Percentiles rank a stretch among this genome's conserved stretches.
Conservation (phyloP, 92 coral and sea anemone genomes). For the Phenganax marumi region DNA sequence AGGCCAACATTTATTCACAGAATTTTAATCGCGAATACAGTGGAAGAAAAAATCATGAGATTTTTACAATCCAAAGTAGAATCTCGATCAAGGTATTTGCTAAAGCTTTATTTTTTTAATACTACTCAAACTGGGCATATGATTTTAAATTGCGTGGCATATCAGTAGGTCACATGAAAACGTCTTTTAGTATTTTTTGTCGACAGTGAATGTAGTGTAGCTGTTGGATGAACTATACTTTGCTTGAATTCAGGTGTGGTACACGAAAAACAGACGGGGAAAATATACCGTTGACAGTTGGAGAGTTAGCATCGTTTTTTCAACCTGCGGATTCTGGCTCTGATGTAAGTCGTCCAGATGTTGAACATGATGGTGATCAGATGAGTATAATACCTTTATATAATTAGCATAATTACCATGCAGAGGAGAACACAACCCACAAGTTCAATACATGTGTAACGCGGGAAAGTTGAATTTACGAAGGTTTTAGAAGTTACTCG, state of each 20-base stretch:
- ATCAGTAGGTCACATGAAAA: no score
- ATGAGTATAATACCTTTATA: no score
- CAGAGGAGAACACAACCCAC: no score
- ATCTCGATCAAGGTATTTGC: conserved; percentile 63
- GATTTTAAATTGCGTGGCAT: no score
- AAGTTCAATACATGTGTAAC: no score
- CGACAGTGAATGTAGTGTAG: no score
- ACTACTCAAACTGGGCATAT: no score
- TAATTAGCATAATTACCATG: no score
- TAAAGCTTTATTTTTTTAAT: neutral
- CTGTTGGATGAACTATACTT: no score
- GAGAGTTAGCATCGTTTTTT: conserved; percentile 34
- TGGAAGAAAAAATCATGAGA: conserved; percentile 84
- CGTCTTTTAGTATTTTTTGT: no score
- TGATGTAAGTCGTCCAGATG: neutral
- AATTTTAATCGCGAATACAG: conserved; percentile 80
- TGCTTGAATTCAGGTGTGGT: conserved; percentile 16
- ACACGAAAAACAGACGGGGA: conserved; percentile 34
- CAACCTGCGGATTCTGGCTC: conserved; percentile 3
- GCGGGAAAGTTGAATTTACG: no score
- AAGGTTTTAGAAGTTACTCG: no score
- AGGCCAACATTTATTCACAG: conserved; percentile 96
- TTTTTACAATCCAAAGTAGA: conserved; percentile 69
- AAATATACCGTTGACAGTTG: conserved; percentile 28
- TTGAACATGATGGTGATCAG: neutral